phyloP scores from a whole-genome alignment of 2,113 vertebrate genomes.

The Anseranas semipalmata region DNA sequence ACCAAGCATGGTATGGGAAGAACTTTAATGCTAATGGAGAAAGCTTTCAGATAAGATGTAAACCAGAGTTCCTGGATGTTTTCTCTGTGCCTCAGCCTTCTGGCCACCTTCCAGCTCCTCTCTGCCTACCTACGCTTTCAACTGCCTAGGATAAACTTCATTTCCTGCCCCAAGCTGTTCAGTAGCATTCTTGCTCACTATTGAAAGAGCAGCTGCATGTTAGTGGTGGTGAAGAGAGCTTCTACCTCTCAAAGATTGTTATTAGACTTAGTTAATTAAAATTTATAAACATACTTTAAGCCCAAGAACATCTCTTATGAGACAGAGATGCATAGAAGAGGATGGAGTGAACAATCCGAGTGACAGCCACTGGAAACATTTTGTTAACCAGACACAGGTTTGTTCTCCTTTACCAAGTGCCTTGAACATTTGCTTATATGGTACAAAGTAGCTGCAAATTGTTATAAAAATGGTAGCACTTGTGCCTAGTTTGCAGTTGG shows the following conservation, averaged over 20 bases:
- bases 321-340: not conserved
- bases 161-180: not conserved
- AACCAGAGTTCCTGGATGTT: slow-evolving; percentile 26
- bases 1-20: slow-evolving; percentile 25
- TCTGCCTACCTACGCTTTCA: slow-evolving; percentile 5
- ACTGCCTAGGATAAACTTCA: not conserved
- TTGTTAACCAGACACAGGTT: not conserved
- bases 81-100: slow-evolving; percentile 1
- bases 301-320: not conserved
- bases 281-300: not conserved
- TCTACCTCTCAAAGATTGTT: not conserved
- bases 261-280: not conserved
- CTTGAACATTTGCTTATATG: not conserved
- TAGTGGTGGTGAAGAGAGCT: not conserved
- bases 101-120: slow-evolving; percentile 34
- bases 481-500: not conserved
- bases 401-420: not conserved
- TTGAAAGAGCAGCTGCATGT: not conserved
- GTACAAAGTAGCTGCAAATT: not conserved
- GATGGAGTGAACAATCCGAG: not conserved
- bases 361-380: not conserved
- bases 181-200: not conserved
- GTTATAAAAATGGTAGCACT: not conserved
- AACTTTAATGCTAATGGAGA: not conserved
- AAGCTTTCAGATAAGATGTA: slow-evolving; percentile 34